Percentiles rank a stretch among this genome's conserved stretches.
These are phyloP conservation scores for Mastacembelus armatus DNA, from an alignment of 2,797 vertebrate genomes.

Conservation along the genomic window DNA sequence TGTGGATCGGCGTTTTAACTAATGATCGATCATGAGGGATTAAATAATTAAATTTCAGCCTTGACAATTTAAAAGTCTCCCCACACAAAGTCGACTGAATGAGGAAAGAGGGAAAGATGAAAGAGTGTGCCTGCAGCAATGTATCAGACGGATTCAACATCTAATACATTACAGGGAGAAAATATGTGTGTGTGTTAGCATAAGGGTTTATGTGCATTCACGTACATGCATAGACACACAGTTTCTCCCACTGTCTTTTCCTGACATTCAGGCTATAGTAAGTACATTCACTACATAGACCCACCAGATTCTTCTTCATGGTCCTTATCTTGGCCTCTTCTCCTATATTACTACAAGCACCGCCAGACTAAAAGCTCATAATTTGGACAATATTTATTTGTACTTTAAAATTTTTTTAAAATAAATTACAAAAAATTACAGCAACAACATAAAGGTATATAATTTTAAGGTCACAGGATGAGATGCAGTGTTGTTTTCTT, in stretches of 20 bases:
- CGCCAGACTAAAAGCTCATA: slow-evolving; percentile 50
- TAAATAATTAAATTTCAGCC: slow-evolving; percentile 79
- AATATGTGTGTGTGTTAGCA: not conserved
- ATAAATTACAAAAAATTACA: slow-evolving; percentile 9
- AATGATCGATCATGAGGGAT: slow-evolving; percentile 77
- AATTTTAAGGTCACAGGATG: slow-evolving; percentile 43
- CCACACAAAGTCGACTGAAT: slow-evolving; percentile 61
- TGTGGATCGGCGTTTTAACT: slow-evolving; percentile 68
- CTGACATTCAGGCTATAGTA: slow-evolving; percentile 50
- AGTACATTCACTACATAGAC: slow-evolving; percentile 43
- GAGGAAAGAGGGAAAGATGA: slow-evolving; percentile 68
- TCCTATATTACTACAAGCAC: slow-evolving; percentile 47
- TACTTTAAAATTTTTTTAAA: slow-evolving; percentile 13
- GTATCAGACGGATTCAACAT: slow-evolving; percentile 69
- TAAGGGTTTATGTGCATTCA: slow-evolving; percentile 7
- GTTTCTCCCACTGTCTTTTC: slow-evolving; percentile 20
- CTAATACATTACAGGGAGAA: slow-evolving; percentile 61
- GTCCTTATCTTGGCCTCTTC: slow-evolving; percentile 52
- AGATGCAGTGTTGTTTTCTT: slow-evolving; percentile 39
- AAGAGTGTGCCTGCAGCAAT: slow-evolving; percentile 67
- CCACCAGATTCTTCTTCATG: slow-evolving; percentile 51
- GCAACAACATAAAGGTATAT: slow-evolving; percentile 37
- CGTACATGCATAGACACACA: slow-evolving; percentile 6
- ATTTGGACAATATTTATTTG: slow-evolving; percentile 40
- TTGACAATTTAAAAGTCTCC: slow-evolving; percentile 80